Evolutionary conservation across 92 coral and sea anemone genomes (phyloP), one percentile per base, ranked within the genome.

Genomic region (Porites cylindrica): DNA sequence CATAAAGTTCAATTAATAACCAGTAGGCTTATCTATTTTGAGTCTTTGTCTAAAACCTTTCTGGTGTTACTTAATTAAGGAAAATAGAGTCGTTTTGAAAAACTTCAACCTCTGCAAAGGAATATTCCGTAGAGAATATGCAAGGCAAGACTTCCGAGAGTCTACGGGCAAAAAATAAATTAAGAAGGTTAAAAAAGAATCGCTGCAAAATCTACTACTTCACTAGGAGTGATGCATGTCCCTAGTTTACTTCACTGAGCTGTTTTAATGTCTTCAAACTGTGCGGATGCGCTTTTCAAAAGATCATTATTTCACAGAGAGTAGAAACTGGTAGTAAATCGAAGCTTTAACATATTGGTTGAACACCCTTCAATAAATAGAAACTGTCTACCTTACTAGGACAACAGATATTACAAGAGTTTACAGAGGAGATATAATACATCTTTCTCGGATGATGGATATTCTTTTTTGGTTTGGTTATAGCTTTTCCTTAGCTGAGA

Each of bases 1-100:
- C 70, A 82, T 26, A 7, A 38, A 72, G 69, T 70, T 32, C 3
- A 70, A 70, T 70, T 56, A 70, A 80, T n/a, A 82, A 82, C 47
- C 54, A 6, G 56, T 21, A 0, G 47, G 8, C 12, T 24, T 38
- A 82, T 16, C 16, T 29, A 21, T 58, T 17, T 58, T 43, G 76
- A 70, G 26, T 54, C 85, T 65, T 66, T 14, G 64, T 66, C n/a
- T 50, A n/a, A 47, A 18, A 21, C 47, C 21, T 32, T 64, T 50
- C 24, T 65, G 12, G 62, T 10, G 19, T 12, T 18, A 63, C 11
- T 32, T 78, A 18, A 43, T 2, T 12, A 14, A 50, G 11, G 26
- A 50, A 10, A 59, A 43, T 20, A 70, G 11, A 72, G 58, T 11
- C 58, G 58, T 20, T 71, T 72, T 50, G 3, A 56, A 17, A 56